Percentiles rank a stretch among this genome's conserved stretches.
phyloP scores from a whole-genome alignment of 2,797 vertebrate species.

The Sardinella longiceps region DNA sequence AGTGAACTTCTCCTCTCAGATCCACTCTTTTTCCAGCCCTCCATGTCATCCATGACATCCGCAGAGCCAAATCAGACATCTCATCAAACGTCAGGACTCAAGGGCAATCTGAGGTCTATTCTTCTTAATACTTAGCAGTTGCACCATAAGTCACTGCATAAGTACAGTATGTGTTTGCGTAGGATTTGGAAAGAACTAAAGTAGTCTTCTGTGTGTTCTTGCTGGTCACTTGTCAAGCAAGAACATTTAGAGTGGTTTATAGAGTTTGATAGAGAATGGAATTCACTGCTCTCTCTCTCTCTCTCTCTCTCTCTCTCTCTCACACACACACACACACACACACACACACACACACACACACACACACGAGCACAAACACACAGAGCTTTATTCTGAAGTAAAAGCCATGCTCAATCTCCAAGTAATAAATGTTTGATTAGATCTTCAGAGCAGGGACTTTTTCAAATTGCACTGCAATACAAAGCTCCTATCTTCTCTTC shows the following conservation, averaged over 20 bases:
- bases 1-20: background rate
- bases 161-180: background rate
- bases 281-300: background rate
- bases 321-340: background rate
- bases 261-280: background rate
- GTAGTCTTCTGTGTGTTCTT: background rate
- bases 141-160: background rate
- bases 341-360: too few species aligned
- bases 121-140: background rate
- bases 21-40: background rate
- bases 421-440: background rate
- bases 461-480: background rate
- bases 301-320: too few species aligned
- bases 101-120: background rate
- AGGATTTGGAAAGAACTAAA: background rate
- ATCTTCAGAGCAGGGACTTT: background rate
- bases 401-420: background rate
- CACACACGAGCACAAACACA: too few species aligned
- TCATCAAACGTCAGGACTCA: background rate
- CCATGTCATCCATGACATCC: conserved; percentile 3
- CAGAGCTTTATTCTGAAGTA: background rate
- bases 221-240: background rate
- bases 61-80: conserved; percentile 3
- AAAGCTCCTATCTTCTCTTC: background rate
- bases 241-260: background rate